Conservation (phyloP, 2,888 invertebrate species). For the Litoditis marina region DNA sequence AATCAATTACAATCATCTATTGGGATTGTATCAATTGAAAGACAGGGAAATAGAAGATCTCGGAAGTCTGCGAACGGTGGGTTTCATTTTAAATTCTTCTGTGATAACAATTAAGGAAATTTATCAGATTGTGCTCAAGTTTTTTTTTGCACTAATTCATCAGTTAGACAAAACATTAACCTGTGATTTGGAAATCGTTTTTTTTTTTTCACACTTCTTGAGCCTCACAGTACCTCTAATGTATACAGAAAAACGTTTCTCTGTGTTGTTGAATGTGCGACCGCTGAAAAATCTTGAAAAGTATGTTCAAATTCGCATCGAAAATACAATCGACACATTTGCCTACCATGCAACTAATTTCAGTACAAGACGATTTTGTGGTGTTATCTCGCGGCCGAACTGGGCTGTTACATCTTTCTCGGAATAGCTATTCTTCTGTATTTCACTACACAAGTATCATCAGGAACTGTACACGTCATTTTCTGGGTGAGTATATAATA, state of each 20-base stretch:
- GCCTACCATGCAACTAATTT: constrained; percentile 16
- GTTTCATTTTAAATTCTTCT: constrained; percentile 11
- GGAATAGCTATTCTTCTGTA: constrained; percentile 45
- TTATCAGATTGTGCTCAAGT: neutral
- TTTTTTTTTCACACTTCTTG: too few species aligned
- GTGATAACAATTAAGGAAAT: neutral
- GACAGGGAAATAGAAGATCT: constrained; percentile 48
- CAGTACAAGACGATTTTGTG: constrained; percentile 57
- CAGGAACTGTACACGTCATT: constrained; percentile 39
- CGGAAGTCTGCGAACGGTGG: constrained; percentile 46
- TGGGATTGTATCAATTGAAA: constrained; percentile 52
- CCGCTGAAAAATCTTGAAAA: too few species aligned
- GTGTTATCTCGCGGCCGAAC: constrained; percentile 50
- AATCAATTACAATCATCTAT: constrained; percentile 53
- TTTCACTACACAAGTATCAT: constrained; percentile 44
- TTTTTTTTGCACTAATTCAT: neutral
- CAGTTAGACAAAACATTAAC: neutral
- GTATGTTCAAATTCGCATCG: too few species aligned
- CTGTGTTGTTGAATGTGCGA: too few species aligned
- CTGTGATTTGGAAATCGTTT: too few species aligned
- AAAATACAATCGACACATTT: neutral
- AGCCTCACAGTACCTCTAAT: too few species aligned
- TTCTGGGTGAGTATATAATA: constrained; percentile 51
- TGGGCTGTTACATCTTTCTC: constrained; percentile 46
- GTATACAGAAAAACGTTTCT: too few species aligned